Base-by-base conservation (phyloP, 2,113 vertebrate genomes). In the Lamprotornis superbus region DNA sequence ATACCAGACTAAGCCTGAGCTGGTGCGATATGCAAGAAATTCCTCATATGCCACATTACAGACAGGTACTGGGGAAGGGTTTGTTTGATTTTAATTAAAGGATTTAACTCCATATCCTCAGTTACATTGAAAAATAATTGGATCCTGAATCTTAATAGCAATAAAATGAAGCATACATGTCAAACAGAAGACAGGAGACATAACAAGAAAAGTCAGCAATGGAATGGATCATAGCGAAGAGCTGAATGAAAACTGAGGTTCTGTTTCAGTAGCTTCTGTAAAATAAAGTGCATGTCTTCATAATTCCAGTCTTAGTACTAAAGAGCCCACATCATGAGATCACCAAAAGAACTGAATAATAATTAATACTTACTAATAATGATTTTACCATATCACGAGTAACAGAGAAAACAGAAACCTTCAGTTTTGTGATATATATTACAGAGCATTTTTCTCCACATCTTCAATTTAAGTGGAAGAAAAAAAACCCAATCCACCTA, bases 41-140 rank as follows among this genome's bases (percentile, higher is more conserved):
- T 63, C 35, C 12, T 63, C 44, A 19, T 23, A 17, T 35, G 46
- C 39, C 76, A 55, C 52, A 44, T 53, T 65, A 52, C 52, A 84
- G 53, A 49, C 33, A 74, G 42, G 24, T 59, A 82, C n/a, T 24
- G 52, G 30, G 12, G 39, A 25, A 55, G 14, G 30, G 63, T 70
- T 90, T 73, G 37, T 70, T 90, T 92, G 64, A 7, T 93, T 93
- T 93, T 87, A 75, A 79, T 73, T 87, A 87, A 82, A 80, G 61
- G 21, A 81, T 52, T 55, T 21, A 60, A 71, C 12, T 59, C 39
- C 16, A 39, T 40, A 55, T 59, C 11, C 73, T 94, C 52, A 52
- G 50, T 81, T 89, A 56, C 42, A 67, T 0, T 88, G 55, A 71
- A 93, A 91, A 93, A 64, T 77, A 95, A 93, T 49, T 67, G 53